Base-by-base conservation (phyloP, 2,888 invertebrate species). In the Thelaira solivaga region DNA sequence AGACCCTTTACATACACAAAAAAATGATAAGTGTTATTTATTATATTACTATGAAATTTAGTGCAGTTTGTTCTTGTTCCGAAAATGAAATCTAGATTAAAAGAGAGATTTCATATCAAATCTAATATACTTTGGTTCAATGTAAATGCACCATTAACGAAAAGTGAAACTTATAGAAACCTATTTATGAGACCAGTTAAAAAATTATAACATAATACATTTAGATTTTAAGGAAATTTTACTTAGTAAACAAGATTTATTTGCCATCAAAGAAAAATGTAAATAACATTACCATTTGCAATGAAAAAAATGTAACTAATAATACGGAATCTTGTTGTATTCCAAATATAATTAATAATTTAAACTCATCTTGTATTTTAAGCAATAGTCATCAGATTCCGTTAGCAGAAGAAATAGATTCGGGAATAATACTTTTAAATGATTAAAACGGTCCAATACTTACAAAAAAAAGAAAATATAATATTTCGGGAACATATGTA, bases 201-300 rank as follows among this genome's bases (percentile, higher is more conserved):
- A 22, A 22, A 31, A 64, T 13, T 22, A 53, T 26, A 39, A 51
- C 13, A 16, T 26, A 22, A 41, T 51, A 29, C 18, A 43, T 20
- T 31, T 55, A 22, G 45, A 62, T 31, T 65, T 62, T 18, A 62
- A 47, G 20, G 34, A 62, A 61, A 62, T 62, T 43, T n/a, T 62
- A 31, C 16, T 57, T 16, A 41, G 26, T 11, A 13, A 57, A 57
- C 4, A 55, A 0, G 55, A 36, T 22, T 36, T 36, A 22, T 55
- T 55, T n/a, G 36, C 47, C 34, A 20, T 62, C 5, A 43, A 43
- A 43, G 51, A 31, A 8, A 51, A 51, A 51, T 51, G 31, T 31
- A 51, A 31, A 29, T n/a, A n/a, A n/a, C n/a, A n/a, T n/a, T n/a
- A n/a, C n/a, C n/a, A 29, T 3, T 51, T 51, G n/a, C 18, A 62